A percentile compares a stretch with the other conserved stretches of the same genome.
These are phyloP conservation scores for Acipenser ruthenus DNA, from an alignment of 2,797 vertebrate genomes.

Conservation along the genomic window DNA sequence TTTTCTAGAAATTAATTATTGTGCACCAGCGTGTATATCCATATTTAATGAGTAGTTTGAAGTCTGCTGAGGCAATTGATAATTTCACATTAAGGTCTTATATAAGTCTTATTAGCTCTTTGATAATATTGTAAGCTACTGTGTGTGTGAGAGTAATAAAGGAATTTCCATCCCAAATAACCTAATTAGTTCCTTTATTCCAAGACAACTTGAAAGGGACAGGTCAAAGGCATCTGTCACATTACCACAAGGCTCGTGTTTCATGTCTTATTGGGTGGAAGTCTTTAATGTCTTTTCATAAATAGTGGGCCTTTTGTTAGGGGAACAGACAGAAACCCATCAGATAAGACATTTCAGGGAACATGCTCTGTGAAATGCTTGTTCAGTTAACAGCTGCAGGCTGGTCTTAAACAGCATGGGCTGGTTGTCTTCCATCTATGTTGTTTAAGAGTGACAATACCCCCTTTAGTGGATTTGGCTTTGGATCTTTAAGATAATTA, in stretches of 20 bases:
- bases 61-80: no score
- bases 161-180: neutral
- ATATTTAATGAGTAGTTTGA: no score
- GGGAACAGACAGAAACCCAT: neutral
- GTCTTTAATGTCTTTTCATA: neutral
- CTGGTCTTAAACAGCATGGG: neutral
- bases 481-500: no score
- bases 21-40: no score
- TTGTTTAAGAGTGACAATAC: constrained; percentile 7
- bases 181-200: constrained; percentile 14
- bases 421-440: constrained; percentile 10
- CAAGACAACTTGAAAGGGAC: constrained; percentile 1
- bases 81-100: neutral
- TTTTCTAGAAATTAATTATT: no score
- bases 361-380: constrained; percentile 12
- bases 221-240: neutral
- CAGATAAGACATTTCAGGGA: constrained; percentile 10
- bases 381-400: constrained; percentile 17
- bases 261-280: constrained; percentile 9
- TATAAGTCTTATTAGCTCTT: neutral
- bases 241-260: constrained; percentile 1
- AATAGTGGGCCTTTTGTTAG: constrained; percentile 17
- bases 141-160: constrained; percentile 4
- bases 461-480: constrained; percentile 1
- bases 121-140: neutral